Evolutionary conservation across 2,888 invertebrate genomes (phyloP).

Genomic region (Clanis bilineata): DNA sequence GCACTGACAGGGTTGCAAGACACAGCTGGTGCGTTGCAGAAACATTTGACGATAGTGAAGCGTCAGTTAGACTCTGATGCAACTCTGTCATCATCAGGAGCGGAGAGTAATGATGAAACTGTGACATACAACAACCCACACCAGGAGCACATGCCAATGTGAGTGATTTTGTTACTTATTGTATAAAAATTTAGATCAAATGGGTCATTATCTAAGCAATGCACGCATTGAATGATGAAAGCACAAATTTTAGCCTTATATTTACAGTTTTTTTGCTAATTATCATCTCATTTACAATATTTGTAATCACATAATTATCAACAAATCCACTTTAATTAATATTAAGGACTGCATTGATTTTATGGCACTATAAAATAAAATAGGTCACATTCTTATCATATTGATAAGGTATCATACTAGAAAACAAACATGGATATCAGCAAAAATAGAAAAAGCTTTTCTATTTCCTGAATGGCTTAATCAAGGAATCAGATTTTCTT

Average conservation of each 20-base stretch:
- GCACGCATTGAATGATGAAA: too few species aligned
- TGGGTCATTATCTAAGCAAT: too few species aligned
- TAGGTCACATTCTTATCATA: background rate
- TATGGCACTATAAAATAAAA: background rate
- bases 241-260: too few species aligned
- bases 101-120: constrained; percentile 96
- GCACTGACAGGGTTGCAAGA: constrained; percentile 87
- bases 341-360: too few species aligned
- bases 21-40: constrained; percentile 87
- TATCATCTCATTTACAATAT: background rate
- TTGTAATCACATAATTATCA: background rate
- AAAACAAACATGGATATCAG: background rate
- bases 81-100: constrained; percentile 96
- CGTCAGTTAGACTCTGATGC: constrained; percentile 94
- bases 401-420: background rate
- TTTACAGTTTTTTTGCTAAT: too few species aligned
- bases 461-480: too few species aligned
- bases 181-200: background rate
- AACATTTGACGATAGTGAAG: constrained; percentile 88
- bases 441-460: background rate
- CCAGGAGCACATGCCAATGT: constrained; percentile 90
- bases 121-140: constrained; percentile 89
- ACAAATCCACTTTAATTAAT: background rate
- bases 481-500: background rate
- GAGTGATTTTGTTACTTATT: constrained; percentile 69